These are phyloP conservation scores for Macaria notata DNA, from an alignment of 2,888 invertebrate genomes.

Conservation along the genomic window DNA sequence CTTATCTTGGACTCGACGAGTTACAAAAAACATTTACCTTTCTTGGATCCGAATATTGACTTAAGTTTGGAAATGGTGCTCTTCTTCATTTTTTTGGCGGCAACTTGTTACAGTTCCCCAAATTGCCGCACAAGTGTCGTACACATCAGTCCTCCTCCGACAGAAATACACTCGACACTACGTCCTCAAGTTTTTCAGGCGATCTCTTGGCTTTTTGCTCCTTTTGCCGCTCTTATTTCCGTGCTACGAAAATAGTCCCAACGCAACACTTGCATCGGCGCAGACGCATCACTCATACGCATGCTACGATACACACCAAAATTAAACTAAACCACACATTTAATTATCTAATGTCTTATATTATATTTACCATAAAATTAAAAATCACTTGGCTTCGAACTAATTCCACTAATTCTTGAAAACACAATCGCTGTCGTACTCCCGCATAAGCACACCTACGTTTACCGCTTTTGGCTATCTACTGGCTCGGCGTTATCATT, in stretches of 20 bases:
- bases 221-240: slow-evolving; percentile 82
- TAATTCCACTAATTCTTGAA: too few species aligned
- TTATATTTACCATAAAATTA: background rate
- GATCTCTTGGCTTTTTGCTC: slow-evolving; percentile 75
- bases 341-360: slow-evolving; percentile 18
- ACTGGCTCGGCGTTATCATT: slow-evolving; percentile 50
- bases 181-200: slow-evolving; percentile 78
- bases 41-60: slow-evolving; percentile 72
- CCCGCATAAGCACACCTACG: slow-evolving; percentile 34
- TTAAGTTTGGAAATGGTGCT: slow-evolving; percentile 74
- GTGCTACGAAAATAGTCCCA: slow-evolving; percentile 80
- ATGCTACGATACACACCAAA: slow-evolving; percentile 31
- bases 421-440: background rate
- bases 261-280: slow-evolving; percentile 76
- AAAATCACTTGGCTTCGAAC: too few species aligned
- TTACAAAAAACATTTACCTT: slow-evolving; percentile 49
- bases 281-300: slow-evolving; percentile 73
- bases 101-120: slow-evolving; percentile 36
- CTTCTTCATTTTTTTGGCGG: slow-evolving; percentile 66
- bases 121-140: slow-evolving; percentile 53
- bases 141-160: slow-evolving; percentile 68
- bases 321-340: slow-evolving; percentile 32
- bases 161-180: slow-evolving; percentile 75
- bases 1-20: too few species aligned
- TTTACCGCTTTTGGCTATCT: slow-evolving; percentile 48